A percentile compares a stretch with the other conserved stretches of the same genome.
phyloP scores from a whole-genome alignment of 2,113 vertebrate species.

The Balaenoptera acutorostrata region DNA sequence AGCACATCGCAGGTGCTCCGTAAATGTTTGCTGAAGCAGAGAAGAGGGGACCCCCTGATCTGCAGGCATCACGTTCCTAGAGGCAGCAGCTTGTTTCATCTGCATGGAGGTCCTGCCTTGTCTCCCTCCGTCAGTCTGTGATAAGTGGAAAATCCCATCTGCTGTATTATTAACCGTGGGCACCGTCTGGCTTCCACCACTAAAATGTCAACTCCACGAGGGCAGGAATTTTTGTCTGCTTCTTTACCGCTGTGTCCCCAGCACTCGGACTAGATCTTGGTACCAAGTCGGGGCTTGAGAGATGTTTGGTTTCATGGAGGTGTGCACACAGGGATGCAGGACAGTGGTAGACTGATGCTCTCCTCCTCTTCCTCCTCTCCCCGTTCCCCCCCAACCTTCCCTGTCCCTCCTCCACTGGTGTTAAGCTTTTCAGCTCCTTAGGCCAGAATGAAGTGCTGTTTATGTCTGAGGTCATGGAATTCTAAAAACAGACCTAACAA shows the following conservation, averaged over 20 bases:
- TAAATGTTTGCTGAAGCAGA: rapidly evolving
- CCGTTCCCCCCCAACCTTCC: rapidly evolving
- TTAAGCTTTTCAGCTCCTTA: neutral
- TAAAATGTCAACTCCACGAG: rapidly evolving
- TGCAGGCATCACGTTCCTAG: rapidly evolving
- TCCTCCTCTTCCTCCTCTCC: rapidly evolving
- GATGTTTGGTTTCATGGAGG: neutral
- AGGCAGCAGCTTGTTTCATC: rapidly evolving
- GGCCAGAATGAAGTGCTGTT: constrained; percentile 22
- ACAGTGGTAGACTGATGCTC: rapidly evolving
- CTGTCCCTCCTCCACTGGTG: neutral
- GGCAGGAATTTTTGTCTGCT: neutral
- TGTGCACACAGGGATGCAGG: neutral
- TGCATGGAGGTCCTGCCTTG: rapidly evolving
- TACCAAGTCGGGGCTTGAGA: rapidly evolving
- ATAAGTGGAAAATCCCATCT: rapidly evolving
- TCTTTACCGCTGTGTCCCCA: rapidly evolving
- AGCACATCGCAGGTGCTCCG: rapidly evolving
- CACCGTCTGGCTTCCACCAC: neutral
- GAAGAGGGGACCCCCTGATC: rapidly evolving
- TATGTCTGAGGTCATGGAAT: constrained; percentile 2
- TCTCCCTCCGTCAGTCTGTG: rapidly evolving
- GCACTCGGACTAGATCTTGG: neutral
- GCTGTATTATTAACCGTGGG: rapidly evolving
- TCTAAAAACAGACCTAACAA: constrained; percentile 49